Base-by-base conservation (phyloP, 2,888 invertebrate genomes). In the Mythimna pallens region DNA sequence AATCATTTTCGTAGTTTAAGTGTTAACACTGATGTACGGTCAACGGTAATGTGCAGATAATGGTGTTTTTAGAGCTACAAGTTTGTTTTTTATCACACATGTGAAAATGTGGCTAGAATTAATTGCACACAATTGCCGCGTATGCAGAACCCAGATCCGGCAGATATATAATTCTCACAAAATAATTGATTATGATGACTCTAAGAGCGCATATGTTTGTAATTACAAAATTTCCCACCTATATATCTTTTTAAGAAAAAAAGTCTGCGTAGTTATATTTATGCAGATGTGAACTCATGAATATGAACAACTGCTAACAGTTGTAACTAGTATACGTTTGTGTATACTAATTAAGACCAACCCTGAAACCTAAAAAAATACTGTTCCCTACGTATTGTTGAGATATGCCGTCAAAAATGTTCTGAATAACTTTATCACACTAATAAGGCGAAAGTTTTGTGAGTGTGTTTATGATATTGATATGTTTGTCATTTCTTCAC, bases 171-270 rank as follows among this genome's bases (percentile, higher is more conserved):
- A 40, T 40, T 71, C 17, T 54, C 30, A 22, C 22, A 52, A 43
- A n/a, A 52, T 59, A 50, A 20, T 43, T 17, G 36, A 40, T 30
- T 22, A 30, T 30, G 20, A 20, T 50, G 30, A 14, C 65, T 22
- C 25, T 36, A 75, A 34, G 47, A 57, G 50, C 25, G 12, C 22
- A 25, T 57, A 20, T 43, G 17, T 58, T 50, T 67, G 76, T 57
- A 68, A 69, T 77, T 54, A 61, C 61, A 36, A 54, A 50, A 78
- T 40, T 14, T 30, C 47, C 61, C 77, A 74, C 47, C 77, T 36
- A 6, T 76, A 59, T 43, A 68, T 59, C 7, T 10, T 66, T 59
- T 34, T 59, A 73, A 40, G 40, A n/a, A 58, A 40, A 43, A 22
- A 36, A 43, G 17, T 43, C 17, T 14, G 4, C 25, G 14, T 57